Conservation (phyloP, 2,113 vertebrate genomes). For the Cyprinodon tularosa region DNA sequence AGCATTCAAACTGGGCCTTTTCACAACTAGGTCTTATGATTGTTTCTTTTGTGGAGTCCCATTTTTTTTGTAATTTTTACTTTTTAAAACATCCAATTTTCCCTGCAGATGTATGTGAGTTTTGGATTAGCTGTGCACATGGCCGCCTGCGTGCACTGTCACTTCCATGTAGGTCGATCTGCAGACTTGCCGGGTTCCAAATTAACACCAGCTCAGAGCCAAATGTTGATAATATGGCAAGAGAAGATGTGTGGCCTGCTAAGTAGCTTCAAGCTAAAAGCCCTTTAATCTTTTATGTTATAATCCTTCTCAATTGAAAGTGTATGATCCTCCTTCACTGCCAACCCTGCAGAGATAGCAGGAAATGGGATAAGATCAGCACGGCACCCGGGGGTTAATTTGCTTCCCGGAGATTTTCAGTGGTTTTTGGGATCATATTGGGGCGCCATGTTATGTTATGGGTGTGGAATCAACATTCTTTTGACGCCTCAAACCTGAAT, state of each 20-base stretch:
- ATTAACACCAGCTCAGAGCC: background rate
- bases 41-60: background rate
- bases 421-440: background rate
- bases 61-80: background rate
- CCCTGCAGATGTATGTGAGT: background rate
- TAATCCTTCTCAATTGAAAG: background rate
- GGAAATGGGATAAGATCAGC: background rate
- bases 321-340: background rate
- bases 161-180: background rate
- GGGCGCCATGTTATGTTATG: background rate
- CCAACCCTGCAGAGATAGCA: background rate
- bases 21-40: background rate
- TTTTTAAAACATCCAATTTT: background rate
- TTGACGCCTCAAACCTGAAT: no score
- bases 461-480: no score
- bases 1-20: background rate
- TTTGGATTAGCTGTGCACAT: background rate
- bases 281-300: background rate
- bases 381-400: background rate
- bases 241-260: background rate
- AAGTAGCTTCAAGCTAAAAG: background rate
- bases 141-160: conserved; percentile 2
- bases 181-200: background rate
- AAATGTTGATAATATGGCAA: no score
- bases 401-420: background rate